phyloP scores from a whole-genome alignment of 2,113 vertebrate genomes.

The Ophiodon elongatus region DNA sequence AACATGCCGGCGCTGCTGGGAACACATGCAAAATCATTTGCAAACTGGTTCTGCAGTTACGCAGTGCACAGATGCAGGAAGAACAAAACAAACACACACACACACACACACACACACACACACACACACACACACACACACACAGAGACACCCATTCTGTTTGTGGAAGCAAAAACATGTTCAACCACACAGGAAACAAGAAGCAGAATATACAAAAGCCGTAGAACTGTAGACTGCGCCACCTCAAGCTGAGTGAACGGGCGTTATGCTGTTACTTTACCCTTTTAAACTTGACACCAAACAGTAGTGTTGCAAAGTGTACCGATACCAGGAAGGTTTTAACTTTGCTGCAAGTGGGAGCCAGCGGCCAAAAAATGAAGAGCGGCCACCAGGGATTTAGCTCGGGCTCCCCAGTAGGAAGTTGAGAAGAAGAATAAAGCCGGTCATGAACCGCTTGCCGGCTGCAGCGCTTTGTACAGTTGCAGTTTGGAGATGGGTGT shows the following conservation, averaged over 20 bases:
- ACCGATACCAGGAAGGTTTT: not conserved
- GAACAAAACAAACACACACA: constrained; percentile 21
- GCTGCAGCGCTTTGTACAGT: too few species aligned
- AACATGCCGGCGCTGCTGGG: constrained; percentile 22
- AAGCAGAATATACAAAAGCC: not conserved
- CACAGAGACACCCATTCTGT: constrained; percentile 1
- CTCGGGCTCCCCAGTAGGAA: not conserved
- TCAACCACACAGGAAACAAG: constrained; percentile 76
- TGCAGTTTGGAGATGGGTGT: too few species aligned
- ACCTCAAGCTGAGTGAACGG: not conserved
- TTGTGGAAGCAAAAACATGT: constrained; percentile 32
- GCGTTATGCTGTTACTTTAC: not conserved
- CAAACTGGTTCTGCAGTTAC: constrained; percentile 69
- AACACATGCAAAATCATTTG: constrained; percentile 82
- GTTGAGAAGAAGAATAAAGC: not conserved
- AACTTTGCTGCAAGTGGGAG: not conserved
- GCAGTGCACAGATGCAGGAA: constrained; percentile 51
- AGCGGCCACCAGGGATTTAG: not conserved
- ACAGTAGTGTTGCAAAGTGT: not conserved
- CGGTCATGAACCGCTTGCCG: not conserved
- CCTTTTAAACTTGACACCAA: not conserved
- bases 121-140: too few species aligned
- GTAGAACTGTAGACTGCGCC: not conserved
- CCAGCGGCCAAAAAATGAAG: not conserved
- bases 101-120: constrained; percentile 14